Percentiles rank a stretch among this genome's conserved stretches.
phyloP scores from a whole-genome alignment of 2,888 invertebrate genomes.

The Pollenia labialis region DNA sequence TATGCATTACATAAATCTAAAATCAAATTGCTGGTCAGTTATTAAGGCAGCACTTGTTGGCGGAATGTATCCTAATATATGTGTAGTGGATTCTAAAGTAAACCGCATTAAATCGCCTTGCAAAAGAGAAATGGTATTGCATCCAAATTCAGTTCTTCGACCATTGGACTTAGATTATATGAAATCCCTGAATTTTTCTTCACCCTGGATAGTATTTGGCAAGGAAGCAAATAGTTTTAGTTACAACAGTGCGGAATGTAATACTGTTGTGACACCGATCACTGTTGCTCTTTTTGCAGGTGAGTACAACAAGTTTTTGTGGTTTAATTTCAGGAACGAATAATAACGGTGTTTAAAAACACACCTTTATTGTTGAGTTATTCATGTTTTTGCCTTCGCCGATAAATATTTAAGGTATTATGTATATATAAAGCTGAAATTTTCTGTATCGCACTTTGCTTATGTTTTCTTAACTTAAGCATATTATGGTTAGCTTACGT shows the following conservation, averaged over 20 bases:
- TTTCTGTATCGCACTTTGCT: too few species aligned
- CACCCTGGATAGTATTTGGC: conserved; percentile 92
- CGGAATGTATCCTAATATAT: conserved; percentile 95
- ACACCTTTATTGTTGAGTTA: too few species aligned
- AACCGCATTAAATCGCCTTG: conserved; percentile 87
- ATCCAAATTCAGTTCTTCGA: conserved; percentile 86
- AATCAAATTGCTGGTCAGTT: conserved; percentile 95
- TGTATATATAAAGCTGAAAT: too few species aligned
- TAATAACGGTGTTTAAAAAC: too few species aligned
- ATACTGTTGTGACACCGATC: conserved; percentile 91
- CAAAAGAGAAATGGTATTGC: conserved; percentile 75
- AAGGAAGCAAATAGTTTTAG: conserved; percentile 87
- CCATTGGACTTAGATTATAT: conserved; percentile 60
- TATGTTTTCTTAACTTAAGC: too few species aligned
- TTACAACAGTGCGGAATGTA: conserved; percentile 88
- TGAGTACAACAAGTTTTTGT: conserved; percentile 23
- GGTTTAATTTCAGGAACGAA: background rate
- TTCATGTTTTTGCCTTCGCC: too few species aligned
- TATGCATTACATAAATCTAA: conserved; percentile 91
- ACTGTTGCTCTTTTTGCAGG: conserved; percentile 89
- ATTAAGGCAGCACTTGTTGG: conserved; percentile 95
- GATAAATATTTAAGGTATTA: too few species aligned
- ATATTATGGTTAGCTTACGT: too few species aligned
- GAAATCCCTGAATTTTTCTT: conserved; percentile 84
- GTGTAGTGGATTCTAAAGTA: conserved; percentile 88